These are phyloP conservation scores for Conus betulinus DNA, from an alignment of 1,140 invertebrate species.

Conservation along the genomic window DNA sequence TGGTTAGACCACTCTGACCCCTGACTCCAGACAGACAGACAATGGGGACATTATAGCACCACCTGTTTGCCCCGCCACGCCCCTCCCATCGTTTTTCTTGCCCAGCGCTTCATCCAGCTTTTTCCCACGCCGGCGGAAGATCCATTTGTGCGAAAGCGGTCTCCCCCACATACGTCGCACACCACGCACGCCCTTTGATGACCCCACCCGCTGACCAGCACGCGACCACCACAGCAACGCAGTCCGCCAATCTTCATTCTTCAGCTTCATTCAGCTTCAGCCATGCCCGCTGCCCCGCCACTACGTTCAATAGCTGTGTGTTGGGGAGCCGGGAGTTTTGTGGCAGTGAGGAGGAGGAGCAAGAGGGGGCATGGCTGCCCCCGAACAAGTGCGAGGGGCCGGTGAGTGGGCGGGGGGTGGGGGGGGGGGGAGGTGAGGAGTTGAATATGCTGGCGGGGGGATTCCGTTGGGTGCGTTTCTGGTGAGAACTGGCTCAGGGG, in stretches of 20 bases:
- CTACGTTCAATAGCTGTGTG: not conserved
- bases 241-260: too few relatives aligned
- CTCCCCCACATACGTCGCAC: conserved; percentile 87
- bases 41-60: conserved; percentile 24
- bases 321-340: conserved; percentile 41
- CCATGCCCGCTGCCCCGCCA: conserved; percentile 45
- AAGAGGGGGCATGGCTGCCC: conserved; percentile 53
- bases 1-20: too few relatives aligned
- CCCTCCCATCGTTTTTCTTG: conserved; percentile 98
- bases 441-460: conserved; percentile 6
- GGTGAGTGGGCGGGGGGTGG: conserved; percentile 36
- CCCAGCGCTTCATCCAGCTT: conserved; percentile 94
- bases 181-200: conserved; percentile 92
- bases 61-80: conserved; percentile 88
- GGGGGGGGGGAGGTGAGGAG: conserved; percentile 37
- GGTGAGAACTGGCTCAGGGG: too few relatives aligned
- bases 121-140: conserved; percentile 97
- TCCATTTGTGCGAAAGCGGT: conserved; percentile 93
- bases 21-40: not conserved
- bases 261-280: too few relatives aligned
- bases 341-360: conserved; percentile 57
- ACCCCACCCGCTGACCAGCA: conserved; percentile 91
- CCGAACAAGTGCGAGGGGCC: conserved; percentile 49
- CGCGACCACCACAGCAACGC: conserved; percentile 93
- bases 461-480: conserved; percentile 17